Evolutionary conservation across 2,113 vertebrate species (phyloP), one percentile per base, ranked within the genome.

Genomic region (Gasterosteus aculeatus): DNA sequence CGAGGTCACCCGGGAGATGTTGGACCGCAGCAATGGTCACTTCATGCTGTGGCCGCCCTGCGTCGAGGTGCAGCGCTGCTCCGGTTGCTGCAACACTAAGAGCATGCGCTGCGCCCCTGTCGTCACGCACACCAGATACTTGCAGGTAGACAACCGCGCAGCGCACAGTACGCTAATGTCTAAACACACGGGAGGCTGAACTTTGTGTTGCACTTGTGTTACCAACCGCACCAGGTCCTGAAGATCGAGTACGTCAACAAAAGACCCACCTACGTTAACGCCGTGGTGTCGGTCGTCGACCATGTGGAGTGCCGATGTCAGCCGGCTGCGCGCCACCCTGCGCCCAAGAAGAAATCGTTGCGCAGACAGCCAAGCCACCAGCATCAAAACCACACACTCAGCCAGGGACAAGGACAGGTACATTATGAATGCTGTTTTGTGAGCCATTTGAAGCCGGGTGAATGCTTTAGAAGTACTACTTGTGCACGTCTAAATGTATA

Each of bases 51-150:
- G 97, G 96, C 98, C 98, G 0, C 96, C 97, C 1, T 99, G 98
- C 0, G 97, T 99, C 42, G 98, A 99, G 92, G 97, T 99, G 82
- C 97, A 98, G 91, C 96, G 95, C 74, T 99, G 98, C 90, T 99
- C 98, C 0, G 98, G 98, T n/a, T 99, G 98, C 82, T 99, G 98
- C 91, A 97, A 97, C 93, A 95, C 95, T 85, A 96, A 95, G 87
- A 95, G 87, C 0, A 87, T 97, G 87, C 96, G 96, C 84, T 99
- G 98, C 82, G 94, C 95, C 4, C 95, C 98, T 53, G 88, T 87
- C 0, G 91, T 94, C 85, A 95, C 95, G 7, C 96, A 97, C 16
- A 94, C 95, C 59, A 94, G 97, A 67, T 94, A 95, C 82, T 64
- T 94, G 63, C 93, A 94, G 93, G 94, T 94, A 87, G 67, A 46